Evolutionary conservation across 2,888 invertebrate genomes (phyloP), one percentile per base, ranked within the genome.

Genomic region (Boloria euphrosyne): DNA sequence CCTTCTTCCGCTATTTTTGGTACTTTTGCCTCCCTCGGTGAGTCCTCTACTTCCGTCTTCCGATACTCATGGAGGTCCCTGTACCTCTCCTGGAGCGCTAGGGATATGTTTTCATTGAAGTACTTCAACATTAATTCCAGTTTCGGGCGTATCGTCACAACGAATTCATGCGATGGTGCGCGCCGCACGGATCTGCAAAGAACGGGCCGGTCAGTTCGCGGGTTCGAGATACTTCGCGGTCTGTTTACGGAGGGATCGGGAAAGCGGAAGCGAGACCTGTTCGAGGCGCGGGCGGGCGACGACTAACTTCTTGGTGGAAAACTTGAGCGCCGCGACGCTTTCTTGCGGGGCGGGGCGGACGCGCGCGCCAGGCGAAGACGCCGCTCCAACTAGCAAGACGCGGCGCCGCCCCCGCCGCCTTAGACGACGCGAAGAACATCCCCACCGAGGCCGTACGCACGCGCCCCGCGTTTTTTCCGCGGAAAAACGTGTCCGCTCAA

Each of bases 281-380:
- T 92, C 87, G 92, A 89, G 91, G 90, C 89, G 90, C 91, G 91
- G 89, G 89, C 90, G 90, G 91, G 84, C 90, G 90, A 85, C 90
- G 92, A 93, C 93, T 93, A 93, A 92, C 91, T 93, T 93, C 93
- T 93, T 92, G 92, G 89, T 90, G 93, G 86, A 92, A 93, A 92
- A 93, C 87, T 91, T 89, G 86, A 84, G 87, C 89, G 89, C 85
- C 87, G 89, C 88, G 90, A 85, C 90, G 91, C 85, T 85, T 86
- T 90, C 91, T 90, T 90, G 89, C 89, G 88, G 90, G 89, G 90
- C 81, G 90, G 90, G 92, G 90, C 85, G 89, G 87, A 89, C 90
- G 90, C 89, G 90, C 90, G 89, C 90, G 90, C 87, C 86, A 78
- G 81, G 80, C 88, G 90, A 92, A 92, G 92, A 91, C 90, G 92